Base-by-base conservation (phyloP, 2,888 invertebrate genomes). In the Agriotes lineatus region DNA sequence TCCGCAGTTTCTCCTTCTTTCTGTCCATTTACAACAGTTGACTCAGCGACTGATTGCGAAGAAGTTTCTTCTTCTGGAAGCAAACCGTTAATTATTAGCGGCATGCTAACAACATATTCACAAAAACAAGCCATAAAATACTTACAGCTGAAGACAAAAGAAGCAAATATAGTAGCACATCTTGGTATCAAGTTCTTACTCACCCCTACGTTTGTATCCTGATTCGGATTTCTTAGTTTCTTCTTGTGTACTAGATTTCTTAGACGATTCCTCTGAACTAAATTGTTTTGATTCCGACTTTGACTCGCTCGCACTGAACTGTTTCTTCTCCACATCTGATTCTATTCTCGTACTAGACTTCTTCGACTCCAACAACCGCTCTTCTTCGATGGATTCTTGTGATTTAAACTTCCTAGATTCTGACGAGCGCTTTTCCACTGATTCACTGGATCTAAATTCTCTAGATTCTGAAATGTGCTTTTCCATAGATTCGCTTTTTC, bases 1-100 rank as follows among this genome's bases (percentile, higher is more conserved):
- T 37, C 57, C 33, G 37, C 70, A 5, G 52, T 73, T 67, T 76
- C 70, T 30, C 73, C 71, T 60, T 44, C 7, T 9, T 7, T 30
- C 73, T 72, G 16, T 2, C 69, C 69, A 68, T 67, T 64, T 37
- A 72, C 69, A 56, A 45, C 57, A 39, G 74, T 72, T 54, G 66
- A 59, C 58, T 73, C 61, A 16, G 72, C 70, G 25, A 61, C 63
- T 33, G 72, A 52, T 48, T 48, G 20, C 1, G 48, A 33, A 16
- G 52, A 14, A 10, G 18, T 9, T 2, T 18, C 33, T 33, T 52
- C 52, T 52, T 25, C 25, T 25, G 25, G 16, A 42, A 42, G 9
- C 14, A 2, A 18, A 42, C 12, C 6, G n/a, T 9, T n/a, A n/a
- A n/a, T n/a, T n/a, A n/a, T n/a, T n/a, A n/a, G n/a, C n/a, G n/a